Evolutionary conservation across 1,140 invertebrate species (phyloP), one percentile per base, ranked within the genome.

Genomic region (Lepidurus apus): DNA sequence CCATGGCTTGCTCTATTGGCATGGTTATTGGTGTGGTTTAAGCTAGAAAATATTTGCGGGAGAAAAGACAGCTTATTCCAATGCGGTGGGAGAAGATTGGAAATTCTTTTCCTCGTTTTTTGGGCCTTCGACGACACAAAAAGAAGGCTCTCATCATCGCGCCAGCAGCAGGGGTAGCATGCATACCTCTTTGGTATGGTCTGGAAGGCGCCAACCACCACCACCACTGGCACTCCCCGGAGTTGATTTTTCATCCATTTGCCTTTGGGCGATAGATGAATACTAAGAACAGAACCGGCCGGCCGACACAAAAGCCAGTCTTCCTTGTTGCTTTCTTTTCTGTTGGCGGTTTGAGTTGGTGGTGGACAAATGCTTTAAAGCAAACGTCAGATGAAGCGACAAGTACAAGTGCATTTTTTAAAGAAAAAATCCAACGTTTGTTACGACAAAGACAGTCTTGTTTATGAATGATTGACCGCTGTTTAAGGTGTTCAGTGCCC

Each of bases 201-300:
- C 53, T 65, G 53, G 53, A 65, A 65, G 8, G 53, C 53, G 53
- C 53, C 53, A 65, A 65, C 10, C 53, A 65, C 53, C 53, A 65
- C n/a, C 53, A 21, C 21, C 53, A n/a, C 13, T 9, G 13, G 53
- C 21, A 21, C 53, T n/a, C 53, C 21, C 53, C n/a, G 17, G 53
- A 65, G 53, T 65, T 65, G 53, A 65, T 65, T 21, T 65, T 65
- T 65, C 9, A 7, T 65, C 21, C 47, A 21, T 65, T 65, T 17
- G 53, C 53, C 53, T 21, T 5, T 21, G 21, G 53, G 53, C 53
- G 53, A 21, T 65, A 65, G 53, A 65, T 65, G 53, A 7, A n/a
- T 21, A 47, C 17, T n/a, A n/a, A 65, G 34, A 34, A 34, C 34
- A 13, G 53, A 7, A 65, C 13, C 53, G 53, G 7, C 53, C 21